phyloP scores from a whole-genome alignment of 2,888 invertebrate genomes.

The Heliconius ismenius region DNA sequence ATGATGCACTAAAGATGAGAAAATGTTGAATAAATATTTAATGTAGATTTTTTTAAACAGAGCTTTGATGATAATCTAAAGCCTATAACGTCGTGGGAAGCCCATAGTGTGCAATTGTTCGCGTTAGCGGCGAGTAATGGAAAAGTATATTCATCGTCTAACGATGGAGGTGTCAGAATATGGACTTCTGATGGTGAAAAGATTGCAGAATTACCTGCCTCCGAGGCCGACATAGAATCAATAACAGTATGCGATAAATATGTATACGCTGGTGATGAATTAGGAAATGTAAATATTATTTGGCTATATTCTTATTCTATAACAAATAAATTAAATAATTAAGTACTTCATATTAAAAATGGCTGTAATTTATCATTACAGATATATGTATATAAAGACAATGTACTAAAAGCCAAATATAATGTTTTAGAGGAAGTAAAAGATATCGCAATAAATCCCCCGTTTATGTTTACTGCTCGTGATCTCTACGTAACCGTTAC shows the following conservation, averaged over 20 bases:
- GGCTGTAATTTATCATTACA: constrained; percentile 50
- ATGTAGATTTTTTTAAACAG: constrained; percentile 48
- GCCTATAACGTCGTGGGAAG: constrained; percentile 68
- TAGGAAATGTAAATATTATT: constrained; percentile 77
- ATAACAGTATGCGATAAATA: constrained; percentile 65
- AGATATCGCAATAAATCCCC: constrained; percentile 79
- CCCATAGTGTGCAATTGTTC: constrained; percentile 83
- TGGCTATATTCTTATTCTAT: too few species aligned
- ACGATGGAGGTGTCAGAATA: constrained; percentile 83
- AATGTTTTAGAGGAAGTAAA: constrained; percentile 84
- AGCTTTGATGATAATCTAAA: constrained; percentile 61
- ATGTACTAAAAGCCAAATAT: constrained; percentile 74
- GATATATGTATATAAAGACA: constrained; percentile 81
- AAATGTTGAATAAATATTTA: neutral
- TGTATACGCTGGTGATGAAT: constrained; percentile 83
- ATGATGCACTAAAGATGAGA: too few species aligned
- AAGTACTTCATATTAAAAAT: neutral
- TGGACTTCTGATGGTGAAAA: constrained; percentile 76
- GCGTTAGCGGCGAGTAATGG: constrained; percentile 80
- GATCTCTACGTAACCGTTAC: constrained; percentile 84
- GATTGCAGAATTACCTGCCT: constrained; percentile 60
- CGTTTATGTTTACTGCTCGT: constrained; percentile 82
- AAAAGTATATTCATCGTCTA: constrained; percentile 83
- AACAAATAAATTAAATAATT: neutral
- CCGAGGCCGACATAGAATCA: constrained; percentile 68